Percentiles rank a stretch among this genome's conserved stretches.
Evolutionary conservation across 2,113 vertebrate species (phyloP).

Genomic region (Phaethon lepturus): DNA sequence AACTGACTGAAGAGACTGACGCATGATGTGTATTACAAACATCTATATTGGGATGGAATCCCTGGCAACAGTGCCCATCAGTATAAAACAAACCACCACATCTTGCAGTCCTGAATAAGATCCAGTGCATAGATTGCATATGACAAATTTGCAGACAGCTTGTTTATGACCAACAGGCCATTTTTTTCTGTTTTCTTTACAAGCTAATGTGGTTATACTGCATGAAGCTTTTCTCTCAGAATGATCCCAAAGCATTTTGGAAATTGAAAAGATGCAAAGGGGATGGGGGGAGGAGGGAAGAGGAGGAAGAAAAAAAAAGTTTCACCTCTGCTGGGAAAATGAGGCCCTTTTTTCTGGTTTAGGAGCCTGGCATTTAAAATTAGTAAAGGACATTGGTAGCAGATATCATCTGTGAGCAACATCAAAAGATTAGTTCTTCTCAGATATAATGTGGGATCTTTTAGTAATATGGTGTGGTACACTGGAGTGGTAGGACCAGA

Average conservation of each 20-base stretch:
- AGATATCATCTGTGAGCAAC: neutral
- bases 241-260: neutral
- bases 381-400: neutral
- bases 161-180: conserved; percentile 52
- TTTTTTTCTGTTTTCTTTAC: conserved; percentile 58
- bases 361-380: neutral
- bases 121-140: conserved; percentile 21
- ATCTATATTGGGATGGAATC: conserved; percentile 52
- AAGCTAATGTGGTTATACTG: conserved; percentile 45
- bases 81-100: conserved; percentile 52
- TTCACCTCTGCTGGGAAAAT: neutral
- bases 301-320: neutral
- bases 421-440: neutral
- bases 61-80: conserved; percentile 41
- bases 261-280: conserved; percentile 42
- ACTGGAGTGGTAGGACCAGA: neutral
- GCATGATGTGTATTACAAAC: conserved; percentile 27
- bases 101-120: conserved; percentile 51
- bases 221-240: neutral
- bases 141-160: conserved; percentile 67
- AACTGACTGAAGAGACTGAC: conserved; percentile 63
- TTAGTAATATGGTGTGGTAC: neutral
- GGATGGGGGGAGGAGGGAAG: accelerated
- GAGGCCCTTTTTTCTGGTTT: neutral
- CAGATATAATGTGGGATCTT: neutral